phyloP scores from a whole-genome alignment of 2,113 vertebrate genomes.

The Grantiella picta region DNA sequence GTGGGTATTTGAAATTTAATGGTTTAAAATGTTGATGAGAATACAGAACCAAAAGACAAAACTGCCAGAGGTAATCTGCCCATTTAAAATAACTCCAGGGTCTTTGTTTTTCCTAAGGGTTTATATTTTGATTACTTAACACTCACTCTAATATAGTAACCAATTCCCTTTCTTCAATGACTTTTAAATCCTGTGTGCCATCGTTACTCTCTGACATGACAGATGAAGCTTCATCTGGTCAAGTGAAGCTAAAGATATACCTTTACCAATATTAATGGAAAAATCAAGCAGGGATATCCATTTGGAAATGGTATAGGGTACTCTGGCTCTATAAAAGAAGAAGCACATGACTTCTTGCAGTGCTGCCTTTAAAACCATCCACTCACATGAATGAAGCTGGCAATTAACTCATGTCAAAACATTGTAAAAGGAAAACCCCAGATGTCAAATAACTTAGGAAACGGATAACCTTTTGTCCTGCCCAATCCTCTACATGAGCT shows the following conservation, averaged over 20 bases:
- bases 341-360: conserved; percentile 21
- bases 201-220: not conserved
- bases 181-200: not conserved
- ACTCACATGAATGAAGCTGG: conserved; percentile 54
- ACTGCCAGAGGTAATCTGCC: not conserved
- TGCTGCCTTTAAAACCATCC: conserved; percentile 30
- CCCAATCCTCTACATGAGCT: conserved; percentile 14
- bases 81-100: not conserved
- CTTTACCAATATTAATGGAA: not conserved
- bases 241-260: not conserved
- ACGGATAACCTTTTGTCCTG: conserved; percentile 53
- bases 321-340: conserved; percentile 43
- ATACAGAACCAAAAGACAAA: not conserved
- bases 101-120: not conserved
- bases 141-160: not conserved
- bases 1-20: not conserved
- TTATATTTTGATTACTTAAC: conserved; percentile 22
- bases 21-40: conserved; percentile 29
- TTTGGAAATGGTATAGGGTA: not conserved
- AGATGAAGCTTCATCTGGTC: not conserved
- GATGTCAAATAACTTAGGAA: conserved; percentile 54
- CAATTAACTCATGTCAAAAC: conserved; percentile 70
- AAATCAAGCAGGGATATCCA: conserved; percentile 14
- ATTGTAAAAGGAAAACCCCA: conserved; percentile 53
- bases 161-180: not conserved